Conservation (phyloP, 2,888 invertebrate species). For the Caenorhabditis imperialis region DNA sequence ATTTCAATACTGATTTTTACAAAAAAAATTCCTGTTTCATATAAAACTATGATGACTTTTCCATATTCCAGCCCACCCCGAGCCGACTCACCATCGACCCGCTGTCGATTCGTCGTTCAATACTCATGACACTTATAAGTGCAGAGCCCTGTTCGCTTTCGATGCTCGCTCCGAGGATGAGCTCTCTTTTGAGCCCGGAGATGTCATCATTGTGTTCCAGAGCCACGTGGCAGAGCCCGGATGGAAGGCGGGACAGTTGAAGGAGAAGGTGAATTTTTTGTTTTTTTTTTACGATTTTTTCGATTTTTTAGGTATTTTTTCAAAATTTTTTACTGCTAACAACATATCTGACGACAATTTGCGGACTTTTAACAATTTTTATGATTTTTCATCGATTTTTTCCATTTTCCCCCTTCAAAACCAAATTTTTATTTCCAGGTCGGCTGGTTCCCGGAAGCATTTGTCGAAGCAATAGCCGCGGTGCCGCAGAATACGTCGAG, state of each 20-base stretch:
- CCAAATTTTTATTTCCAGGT: too few species aligned
- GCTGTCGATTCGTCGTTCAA: constrained; percentile 38
- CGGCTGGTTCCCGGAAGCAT: constrained; percentile 79
- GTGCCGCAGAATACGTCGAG: constrained; percentile 35
- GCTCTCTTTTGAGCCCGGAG: constrained; percentile 82
- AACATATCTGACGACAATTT: too few species aligned
- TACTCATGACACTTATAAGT: constrained; percentile 82
- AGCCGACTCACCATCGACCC: not conserved
- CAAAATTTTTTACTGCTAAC: too few species aligned
- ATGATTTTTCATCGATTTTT: too few species aligned
- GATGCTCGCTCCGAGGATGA: constrained; percentile 87
- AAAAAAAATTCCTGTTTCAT: too few species aligned
- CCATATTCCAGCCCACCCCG: not conserved
- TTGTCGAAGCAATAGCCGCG: constrained; percentile 78
- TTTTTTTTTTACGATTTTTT: too few species aligned
- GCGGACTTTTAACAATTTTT: too few species aligned
- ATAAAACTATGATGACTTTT: not conserved
- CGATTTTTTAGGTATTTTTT: too few species aligned
- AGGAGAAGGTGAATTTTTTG: too few species aligned
- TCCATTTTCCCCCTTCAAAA: too few species aligned
- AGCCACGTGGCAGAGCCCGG: constrained; percentile 93
- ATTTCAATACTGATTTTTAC: too few species aligned
- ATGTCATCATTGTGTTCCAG: constrained; percentile 86
- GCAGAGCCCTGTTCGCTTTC: constrained; percentile 94
- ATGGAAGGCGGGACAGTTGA: constrained; percentile 94